Base-by-base conservation (phyloP, 2,797 vertebrate species). In the Tadarida brasiliensis region DNA sequence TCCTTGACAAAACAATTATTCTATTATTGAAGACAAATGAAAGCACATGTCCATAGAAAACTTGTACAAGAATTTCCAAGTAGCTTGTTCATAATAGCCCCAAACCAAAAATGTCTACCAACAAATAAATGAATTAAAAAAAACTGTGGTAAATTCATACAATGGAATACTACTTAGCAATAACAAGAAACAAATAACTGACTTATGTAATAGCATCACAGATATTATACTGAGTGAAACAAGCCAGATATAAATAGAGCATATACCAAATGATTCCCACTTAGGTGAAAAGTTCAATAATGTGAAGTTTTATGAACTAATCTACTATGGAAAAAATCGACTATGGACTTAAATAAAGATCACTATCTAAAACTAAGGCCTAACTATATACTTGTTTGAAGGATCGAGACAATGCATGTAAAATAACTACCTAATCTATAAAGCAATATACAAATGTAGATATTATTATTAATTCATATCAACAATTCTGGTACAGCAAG, bases 321-420 rank as follows among this genome's bases (percentile, higher is more conserved):
- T 65, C n/a, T 74, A 73, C 39, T 74, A 91, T 0, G 7, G 28
- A 82, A 59, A 81, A 94, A 68, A 51, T 73, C 63, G 39, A 91
- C 51, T 44, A 56, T 7, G 33, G n/a, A 87, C 67, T 93, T 91
- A 88, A 84, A 90, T n/a, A 87, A 84, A 90, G 28, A 88, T 87
- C 54, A 94, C 33, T n/a, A 83, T 24, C 30, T 74, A 65, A 94
- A 85, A 68, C 11, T 73, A 49, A n/a, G 19, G 14, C 81, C 22
- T 61, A 11, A 87, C 16, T 12, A 73, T 54, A 74, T 39, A 22
- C 30, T 49, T 87, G 35, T 65, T 54, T 47, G 89, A 65, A 91
- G 49, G 59, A 93, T 47, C 11, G 39, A 93, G 56, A 87, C 35
- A 30, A 44, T 19, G 14, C 59, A 73, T 86, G 26, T 68, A 84